phyloP scores from a whole-genome alignment of 1,140 invertebrate species.

The Orchestia grillus region DNA sequence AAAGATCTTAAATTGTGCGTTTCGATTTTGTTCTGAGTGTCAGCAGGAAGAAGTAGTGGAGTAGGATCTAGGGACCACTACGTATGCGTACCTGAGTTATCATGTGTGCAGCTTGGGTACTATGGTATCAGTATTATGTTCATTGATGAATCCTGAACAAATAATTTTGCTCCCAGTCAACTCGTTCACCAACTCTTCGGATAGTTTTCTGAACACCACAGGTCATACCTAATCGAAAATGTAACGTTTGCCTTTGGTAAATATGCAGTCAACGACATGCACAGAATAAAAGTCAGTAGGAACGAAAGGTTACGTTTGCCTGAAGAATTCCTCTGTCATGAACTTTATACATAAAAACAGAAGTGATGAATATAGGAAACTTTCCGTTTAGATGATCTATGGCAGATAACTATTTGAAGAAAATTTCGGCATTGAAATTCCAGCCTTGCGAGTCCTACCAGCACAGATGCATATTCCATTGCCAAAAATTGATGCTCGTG shows the following conservation, averaged over 20 bases:
- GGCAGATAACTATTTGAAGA: background rate
- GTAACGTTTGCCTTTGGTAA: too few species aligned
- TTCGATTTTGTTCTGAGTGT: background rate
- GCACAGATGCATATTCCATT: too few species aligned
- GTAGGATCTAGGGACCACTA: background rate
- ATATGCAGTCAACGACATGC: background rate
- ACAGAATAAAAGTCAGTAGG: background rate
- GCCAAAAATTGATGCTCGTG: too few species aligned
- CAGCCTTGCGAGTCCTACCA: background rate
- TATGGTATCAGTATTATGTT: background rate
- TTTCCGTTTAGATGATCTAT: background rate
- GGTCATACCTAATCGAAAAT: too few species aligned
- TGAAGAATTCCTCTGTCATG: background rate
- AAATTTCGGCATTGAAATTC: background rate
- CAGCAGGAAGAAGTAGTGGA: background rate
- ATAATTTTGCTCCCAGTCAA: background rate
- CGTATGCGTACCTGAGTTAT: background rate
- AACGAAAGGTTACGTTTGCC: background rate
- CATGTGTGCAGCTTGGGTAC: too few species aligned
- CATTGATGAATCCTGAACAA: background rate
- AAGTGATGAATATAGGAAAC: background rate
- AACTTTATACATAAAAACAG: background rate
- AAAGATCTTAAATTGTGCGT: background rate
- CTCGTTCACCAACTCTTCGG: background rate
- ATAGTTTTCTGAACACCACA: too few species aligned